Base-by-base conservation (phyloP, 2,888 invertebrate genomes). In the Eucriotettix oculatus region DNA sequence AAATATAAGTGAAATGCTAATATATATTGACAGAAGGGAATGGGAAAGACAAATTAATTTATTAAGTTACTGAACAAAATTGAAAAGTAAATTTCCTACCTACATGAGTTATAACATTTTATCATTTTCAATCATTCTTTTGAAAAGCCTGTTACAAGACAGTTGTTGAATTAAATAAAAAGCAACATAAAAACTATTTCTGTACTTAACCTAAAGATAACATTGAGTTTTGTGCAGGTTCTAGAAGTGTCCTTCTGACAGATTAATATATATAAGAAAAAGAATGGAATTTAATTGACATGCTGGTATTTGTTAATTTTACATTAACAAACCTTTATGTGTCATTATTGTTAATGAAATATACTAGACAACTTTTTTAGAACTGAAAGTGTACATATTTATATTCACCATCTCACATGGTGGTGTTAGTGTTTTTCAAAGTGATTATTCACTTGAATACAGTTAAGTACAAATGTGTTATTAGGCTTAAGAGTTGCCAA, bases 391-490 rank as follows among this genome's bases (percentile, higher is more conserved):
- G 54, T 63, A 61, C 59, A 58, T 63, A 60, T 61, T 54, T 17
- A 57, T 58, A 61, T 58, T 43, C 56, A 61, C 59, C 59, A 57
- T 57, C 58, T 59, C 52, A 61, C 57, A 59, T 59, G 59, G 59
- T 61, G 58, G 61, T 61, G 52, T 61, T 56, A 56, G 56, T 58
- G 52, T 61, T 44, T 56, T 29, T 29, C 29, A 29, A 56, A 59
- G 61, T 61, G 60, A 57, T 54, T 52, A 52, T 56, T 60, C 56
- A 58, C 52, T 60, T 62, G 55, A 61, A 60, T 61, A 62, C 61
- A 65, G 63, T 64, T 57, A 63, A 65, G 65, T 65, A 65, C 65
- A 65, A 65, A 65, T 59, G 60, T 62, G 65, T 65, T 65, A 61
- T 56, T 63, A 63, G 61, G 57, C 61, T 61, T 61, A 63, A 61